Base-by-base conservation (phyloP, 2,113 vertebrate species). In the Trematomus loennbergii region DNA sequence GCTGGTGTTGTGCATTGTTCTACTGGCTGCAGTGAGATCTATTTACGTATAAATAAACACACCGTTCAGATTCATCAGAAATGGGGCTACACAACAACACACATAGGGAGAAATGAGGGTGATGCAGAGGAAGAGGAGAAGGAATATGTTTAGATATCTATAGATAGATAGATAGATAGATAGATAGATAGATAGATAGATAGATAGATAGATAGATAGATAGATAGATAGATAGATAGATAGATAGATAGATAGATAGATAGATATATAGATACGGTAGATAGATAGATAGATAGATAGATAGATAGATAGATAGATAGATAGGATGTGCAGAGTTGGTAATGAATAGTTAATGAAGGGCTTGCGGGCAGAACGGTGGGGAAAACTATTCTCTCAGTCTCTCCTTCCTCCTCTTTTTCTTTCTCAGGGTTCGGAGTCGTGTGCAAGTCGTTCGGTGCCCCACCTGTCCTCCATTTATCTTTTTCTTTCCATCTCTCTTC, bases 291-390 rank as follows among this genome's bases (percentile, higher is more conserved):
- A 87, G 80, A 90, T 68, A 88, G 72, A 83, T 57, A 80, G 80
- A 81, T 74, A 88, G 76, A 87, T 84, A 86, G 80, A 84, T 82
- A 81, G 83, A 88, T 75, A 87, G 80, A 90, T 68, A 88, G 72
- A 83, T 57, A 80, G 80, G 72, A 88, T 83, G 86, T 87, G 87
- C 78, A 93, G 77, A 86, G 81, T 87, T 91, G 81, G 75, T 93
- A 89, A 94, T 94, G 88, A 94, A 95, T 94, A 94, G 91, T 94
- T 94, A 92, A 95, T 95, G 91, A 94, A 91, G 84, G 72, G 89
- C 94, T 94, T 79, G 93, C 81, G 74, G 94, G 91, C 90, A 94
- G 84, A 94, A 86, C 54, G 76, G 84, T 89, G 85, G 83, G 86
- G 90, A 87, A 92, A 86, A 92, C 89, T 91, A 88, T 93, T 93